Percentiles rank a stretch among this genome's conserved stretches.
These are phyloP conservation scores for Ceratosolen fusciceps DNA, from an alignment of 1,140 invertebrate genomes.

Conservation along the genomic window DNA sequence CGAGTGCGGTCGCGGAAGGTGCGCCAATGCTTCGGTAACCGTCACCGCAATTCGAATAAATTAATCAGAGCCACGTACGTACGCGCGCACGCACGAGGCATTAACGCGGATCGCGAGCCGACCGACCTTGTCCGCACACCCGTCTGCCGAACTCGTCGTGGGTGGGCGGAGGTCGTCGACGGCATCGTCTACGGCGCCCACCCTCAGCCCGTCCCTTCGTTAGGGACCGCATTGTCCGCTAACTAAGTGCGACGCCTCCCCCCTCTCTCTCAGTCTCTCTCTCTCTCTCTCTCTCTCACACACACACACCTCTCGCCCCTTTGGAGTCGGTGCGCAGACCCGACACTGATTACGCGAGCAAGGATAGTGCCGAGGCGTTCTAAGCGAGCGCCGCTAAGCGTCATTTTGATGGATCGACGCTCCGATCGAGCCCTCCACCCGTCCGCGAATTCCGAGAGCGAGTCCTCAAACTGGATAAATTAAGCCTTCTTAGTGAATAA, in stretches of 20 bases:
- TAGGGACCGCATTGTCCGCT: conserved; percentile 72
- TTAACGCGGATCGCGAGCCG: conserved; percentile 42
- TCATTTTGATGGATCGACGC: neutral
- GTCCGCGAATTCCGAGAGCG: neutral
- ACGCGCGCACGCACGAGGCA: neutral
- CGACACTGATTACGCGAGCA: neutral
- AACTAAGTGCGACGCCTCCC: conserved; percentile 68
- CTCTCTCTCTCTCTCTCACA: conserved; percentile 42
- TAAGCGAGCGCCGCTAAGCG: neutral
- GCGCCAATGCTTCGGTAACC: neutral
- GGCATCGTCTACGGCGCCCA: too few species aligned
- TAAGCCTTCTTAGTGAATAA: too few species aligned
- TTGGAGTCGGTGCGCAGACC: neutral
- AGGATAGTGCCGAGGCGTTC: neutral
- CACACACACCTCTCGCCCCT: neutral
- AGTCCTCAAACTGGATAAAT: too few species aligned
- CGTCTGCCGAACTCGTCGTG: conserved; percentile 52
- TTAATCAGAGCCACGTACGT: conserved; percentile 31
- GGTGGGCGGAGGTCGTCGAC: conserved; percentile 51
- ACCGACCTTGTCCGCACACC: conserved; percentile 63
- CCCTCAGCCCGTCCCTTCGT: conserved; percentile 71
- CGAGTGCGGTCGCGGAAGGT: neutral
- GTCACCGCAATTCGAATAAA: conserved; percentile 40
- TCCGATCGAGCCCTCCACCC: neutral
- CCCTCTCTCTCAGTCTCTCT: conserved; percentile 32